Conservation (phyloP, 2,888 invertebrate species). For the Drosophila barbarae region DNA sequence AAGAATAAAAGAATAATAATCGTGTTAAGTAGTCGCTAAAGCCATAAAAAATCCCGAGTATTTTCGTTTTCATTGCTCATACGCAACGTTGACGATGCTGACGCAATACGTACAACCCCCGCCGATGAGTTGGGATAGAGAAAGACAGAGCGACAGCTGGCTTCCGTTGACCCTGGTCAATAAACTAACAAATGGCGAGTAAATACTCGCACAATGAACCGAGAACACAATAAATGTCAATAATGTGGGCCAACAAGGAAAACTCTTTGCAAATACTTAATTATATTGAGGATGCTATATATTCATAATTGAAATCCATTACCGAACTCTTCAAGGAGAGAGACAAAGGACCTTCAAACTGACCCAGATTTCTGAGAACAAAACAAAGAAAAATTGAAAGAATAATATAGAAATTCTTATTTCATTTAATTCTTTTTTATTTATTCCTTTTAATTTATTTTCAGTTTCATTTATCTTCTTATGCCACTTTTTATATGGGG, state of each 20-base stretch:
- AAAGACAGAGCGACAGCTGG: slow-evolving; percentile 38
- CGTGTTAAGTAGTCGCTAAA: slow-evolving; percentile 53
- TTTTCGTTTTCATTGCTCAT: slow-evolving; percentile 18
- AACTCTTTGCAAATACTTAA: slow-evolving; percentile 32
- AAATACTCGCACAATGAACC: slow-evolving; percentile 44
- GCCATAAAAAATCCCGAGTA: slow-evolving; percentile 44
- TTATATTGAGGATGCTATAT: slow-evolving; percentile 2
- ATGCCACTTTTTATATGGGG: too few relatives aligned
- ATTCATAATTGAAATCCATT: slow-evolving; percentile 18
- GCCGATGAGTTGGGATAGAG: not conserved
- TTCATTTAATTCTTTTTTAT: too few relatives aligned
- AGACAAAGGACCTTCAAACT: slow-evolving; percentile 12
- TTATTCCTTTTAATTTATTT: too few relatives aligned
- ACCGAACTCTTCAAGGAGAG: slow-evolving; percentile 9
- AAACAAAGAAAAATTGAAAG: not conserved
- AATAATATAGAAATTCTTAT: not conserved
- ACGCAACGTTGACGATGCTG: slow-evolving; percentile 56
- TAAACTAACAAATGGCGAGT: slow-evolving; percentile 47
- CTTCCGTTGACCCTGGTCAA: slow-evolving; percentile 70
- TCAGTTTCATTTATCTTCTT: not conserved
- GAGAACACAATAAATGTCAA: slow-evolving; percentile 45
- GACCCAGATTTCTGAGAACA: not conserved
- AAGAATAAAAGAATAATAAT: slow-evolving; percentile 31
- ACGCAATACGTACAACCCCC: slow-evolving; percentile 42
- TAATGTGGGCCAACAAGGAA: slow-evolving; percentile 31